These are phyloP conservation scores for Agelastica alni DNA, from an alignment of 2,888 invertebrate genomes.

Conservation along the genomic window DNA sequence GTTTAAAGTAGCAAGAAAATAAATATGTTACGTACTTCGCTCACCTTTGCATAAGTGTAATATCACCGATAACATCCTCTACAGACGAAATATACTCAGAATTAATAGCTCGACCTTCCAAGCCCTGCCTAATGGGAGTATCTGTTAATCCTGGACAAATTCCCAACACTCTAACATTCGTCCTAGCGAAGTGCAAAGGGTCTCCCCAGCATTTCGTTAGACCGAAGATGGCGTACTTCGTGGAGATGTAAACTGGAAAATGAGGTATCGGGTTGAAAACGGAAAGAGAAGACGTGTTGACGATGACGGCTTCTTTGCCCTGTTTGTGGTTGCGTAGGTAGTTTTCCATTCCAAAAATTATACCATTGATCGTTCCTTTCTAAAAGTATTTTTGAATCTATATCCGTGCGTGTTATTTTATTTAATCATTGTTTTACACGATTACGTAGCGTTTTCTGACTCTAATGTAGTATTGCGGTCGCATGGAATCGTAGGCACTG, in stretches of 20 bases:
- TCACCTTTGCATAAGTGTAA: too few species aligned
- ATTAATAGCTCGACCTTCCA: too few species aligned
- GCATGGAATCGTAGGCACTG: too few species aligned
- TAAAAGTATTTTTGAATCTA: too few species aligned
- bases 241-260: constrained; percentile 1
- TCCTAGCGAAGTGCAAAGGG: constrained; percentile 46
- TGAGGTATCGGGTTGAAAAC: constrained; percentile 13
- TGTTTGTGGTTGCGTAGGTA: constrained; percentile 33
- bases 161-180: constrained; percentile 58
- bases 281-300: constrained; percentile 28
- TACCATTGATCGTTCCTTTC: constrained; percentile 36
- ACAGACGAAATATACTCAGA: background rate
- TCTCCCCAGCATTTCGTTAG: constrained; percentile 31
- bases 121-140: constrained; percentile 44
- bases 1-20: too few species aligned
- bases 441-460: too few species aligned
- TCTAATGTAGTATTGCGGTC: too few species aligned
- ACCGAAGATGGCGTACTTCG: constrained; percentile 14
- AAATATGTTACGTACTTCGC: too few species aligned
- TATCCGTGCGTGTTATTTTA: too few species aligned
- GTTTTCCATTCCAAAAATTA: constrained; percentile 33
- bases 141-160: constrained; percentile 61
- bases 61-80: background rate
- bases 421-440: too few species aligned
- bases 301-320: constrained; percentile 31